phyloP scores from a whole-genome alignment of 2,113 vertebrate species.

The Tetrax tetrax region DNA sequence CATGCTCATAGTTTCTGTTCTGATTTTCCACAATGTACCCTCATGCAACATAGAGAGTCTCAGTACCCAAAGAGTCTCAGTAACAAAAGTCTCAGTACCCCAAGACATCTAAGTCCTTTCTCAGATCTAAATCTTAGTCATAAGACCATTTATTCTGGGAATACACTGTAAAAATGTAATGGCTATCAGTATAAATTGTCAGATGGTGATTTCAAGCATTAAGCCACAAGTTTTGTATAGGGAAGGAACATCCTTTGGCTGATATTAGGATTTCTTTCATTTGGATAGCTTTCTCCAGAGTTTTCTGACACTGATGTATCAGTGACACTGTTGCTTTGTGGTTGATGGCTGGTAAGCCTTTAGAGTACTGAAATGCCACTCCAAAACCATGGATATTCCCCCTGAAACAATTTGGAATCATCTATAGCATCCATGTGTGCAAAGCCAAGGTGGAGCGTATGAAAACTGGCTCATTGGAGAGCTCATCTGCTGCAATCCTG shows the following conservation, averaged over 20 bases:
- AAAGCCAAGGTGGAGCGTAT: background rate
- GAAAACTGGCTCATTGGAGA: background rate
- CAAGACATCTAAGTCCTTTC: background rate
- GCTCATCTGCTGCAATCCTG: background rate
- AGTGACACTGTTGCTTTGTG: fast-evolving
- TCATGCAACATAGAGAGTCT: background rate
- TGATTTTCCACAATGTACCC: background rate
- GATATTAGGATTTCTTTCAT: background rate
- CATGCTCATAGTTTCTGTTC: background rate
- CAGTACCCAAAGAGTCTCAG: background rate
- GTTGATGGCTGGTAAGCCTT: background rate
- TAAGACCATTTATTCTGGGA: background rate
- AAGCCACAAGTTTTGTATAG: background rate
- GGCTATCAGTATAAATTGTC: background rate
- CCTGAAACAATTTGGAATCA: background rate
- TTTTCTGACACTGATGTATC: background rate
- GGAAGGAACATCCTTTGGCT: background rate
- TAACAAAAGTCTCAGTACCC: too few species aligned
- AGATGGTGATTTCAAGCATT: background rate
- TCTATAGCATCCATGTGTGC: background rate
- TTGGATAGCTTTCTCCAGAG: background rate
- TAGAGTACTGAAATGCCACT: background rate
- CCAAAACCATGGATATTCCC: background rate
- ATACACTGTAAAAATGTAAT: background rate
- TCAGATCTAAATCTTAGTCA: background rate